A percentile compares a stretch with the other conserved stretches of the same genome.
phyloP scores from a whole-genome alignment of 2,113 vertebrate genomes.

The Emydocephalus ijimae region DNA sequence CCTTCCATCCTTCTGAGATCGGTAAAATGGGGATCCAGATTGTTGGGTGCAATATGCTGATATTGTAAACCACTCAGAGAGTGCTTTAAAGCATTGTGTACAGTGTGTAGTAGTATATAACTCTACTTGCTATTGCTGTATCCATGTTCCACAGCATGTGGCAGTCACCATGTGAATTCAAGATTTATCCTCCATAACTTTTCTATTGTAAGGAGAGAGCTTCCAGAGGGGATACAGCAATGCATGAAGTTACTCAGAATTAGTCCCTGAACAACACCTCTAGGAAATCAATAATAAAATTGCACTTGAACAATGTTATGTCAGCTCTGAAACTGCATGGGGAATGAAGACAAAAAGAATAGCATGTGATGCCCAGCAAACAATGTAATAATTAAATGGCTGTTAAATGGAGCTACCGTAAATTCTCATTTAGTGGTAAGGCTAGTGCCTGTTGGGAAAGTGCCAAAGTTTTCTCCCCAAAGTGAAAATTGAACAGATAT shows the following conservation, averaged over 20 bases:
- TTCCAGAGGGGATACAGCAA: neutral
- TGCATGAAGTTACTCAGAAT: fast-evolving
- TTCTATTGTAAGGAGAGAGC: neutral
- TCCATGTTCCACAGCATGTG: neutral
- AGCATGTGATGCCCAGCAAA: neutral
- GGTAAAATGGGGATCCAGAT: neutral
- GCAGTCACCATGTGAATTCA: neutral
- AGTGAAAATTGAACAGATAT: neutral
- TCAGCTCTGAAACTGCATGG: neutral
- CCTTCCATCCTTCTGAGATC: neutral
- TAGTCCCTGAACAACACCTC: neutral
- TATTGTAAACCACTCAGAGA: neutral
- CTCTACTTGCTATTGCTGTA: neutral
- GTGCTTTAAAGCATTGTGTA: neutral
- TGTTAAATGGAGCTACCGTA: neutral
- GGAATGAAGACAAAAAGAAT: neutral
- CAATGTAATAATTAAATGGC: neutral
- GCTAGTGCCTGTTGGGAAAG: neutral
- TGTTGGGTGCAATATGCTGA: neutral
- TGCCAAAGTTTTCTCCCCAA: neutral
- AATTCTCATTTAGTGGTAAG: neutral
- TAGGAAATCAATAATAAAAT: neutral
- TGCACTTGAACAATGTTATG: neutral
- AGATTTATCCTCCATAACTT: neutral
- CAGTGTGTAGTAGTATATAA: neutral